Conservation (phyloP, 2,888 invertebrate species). For the Syrphus vitripennis region DNA sequence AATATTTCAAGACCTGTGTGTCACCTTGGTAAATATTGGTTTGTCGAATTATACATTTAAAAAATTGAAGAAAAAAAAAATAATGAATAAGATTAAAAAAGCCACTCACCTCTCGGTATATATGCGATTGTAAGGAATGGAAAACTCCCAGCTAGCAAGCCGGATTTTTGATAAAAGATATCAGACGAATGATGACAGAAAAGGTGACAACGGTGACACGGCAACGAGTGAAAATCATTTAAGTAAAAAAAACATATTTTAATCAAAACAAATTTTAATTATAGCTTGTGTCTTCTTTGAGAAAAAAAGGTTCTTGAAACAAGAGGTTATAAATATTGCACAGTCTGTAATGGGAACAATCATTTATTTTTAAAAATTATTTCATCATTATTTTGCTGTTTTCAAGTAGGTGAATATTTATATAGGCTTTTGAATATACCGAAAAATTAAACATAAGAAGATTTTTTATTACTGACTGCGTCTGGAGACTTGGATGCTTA, state of each 20-base stretch:
- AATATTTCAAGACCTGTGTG: slow-evolving; percentile 4
- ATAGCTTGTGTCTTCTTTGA: neutral
- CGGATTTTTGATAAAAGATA: slow-evolving; percentile 16
- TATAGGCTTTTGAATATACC: too few relatives aligned
- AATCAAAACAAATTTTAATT: neutral
- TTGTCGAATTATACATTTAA: slow-evolving; percentile 19
- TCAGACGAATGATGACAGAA: neutral
- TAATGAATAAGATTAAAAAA: slow-evolving; percentile 36
- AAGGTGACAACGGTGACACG: neutral
- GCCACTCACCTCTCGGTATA: slow-evolving; percentile 42
- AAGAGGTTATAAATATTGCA: too few relatives aligned
- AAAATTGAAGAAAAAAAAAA: neutral
- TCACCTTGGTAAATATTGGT: slow-evolving; percentile 60
- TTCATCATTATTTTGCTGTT: too few relatives aligned
- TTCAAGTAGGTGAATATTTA: too few relatives aligned
- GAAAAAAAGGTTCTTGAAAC: too few relatives aligned
- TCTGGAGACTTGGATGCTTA: too few relatives aligned
- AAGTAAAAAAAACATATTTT: neutral
- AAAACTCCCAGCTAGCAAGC: slow-evolving; percentile 7
- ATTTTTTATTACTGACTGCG: too few relatives aligned
- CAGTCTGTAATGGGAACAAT: too few relatives aligned
- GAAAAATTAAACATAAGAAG: too few relatives aligned
- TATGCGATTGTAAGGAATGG: slow-evolving; percentile 32
- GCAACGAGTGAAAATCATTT: neutral
- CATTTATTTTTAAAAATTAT: too few relatives aligned